Evolutionary conservation across 2,113 vertebrate species (phyloP), one percentile per base, ranked within the genome.

Genomic region (Phylloscopus trochilus): DNA sequence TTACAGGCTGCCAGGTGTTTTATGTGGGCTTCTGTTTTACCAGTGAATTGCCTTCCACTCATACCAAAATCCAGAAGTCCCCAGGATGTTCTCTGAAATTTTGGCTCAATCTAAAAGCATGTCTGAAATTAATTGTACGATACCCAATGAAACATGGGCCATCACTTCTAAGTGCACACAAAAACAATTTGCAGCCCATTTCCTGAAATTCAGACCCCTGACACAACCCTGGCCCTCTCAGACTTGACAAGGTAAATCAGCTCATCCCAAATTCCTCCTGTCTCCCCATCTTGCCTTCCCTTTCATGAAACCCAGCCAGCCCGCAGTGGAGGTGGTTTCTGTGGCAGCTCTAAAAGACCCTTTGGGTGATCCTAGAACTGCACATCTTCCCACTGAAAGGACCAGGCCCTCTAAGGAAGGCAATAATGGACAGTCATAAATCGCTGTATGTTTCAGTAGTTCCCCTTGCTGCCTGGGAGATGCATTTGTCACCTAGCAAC

Each of bases 401-500:
- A 64, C 8, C 13, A 27, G 30, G 39, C 41, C 52, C 72, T 78
- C 81, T 74, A 86, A 72, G 47, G 56, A 64, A 62, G 74, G 52
- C 44, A 1, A 30, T 86, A 92, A 94, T 94, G 93, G 95, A 37
- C 79, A 86, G 52, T 81, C 64, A 74, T 52, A 94, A 93, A 93
- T 86, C 67, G 73, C 90, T 49, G 17, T 72, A 11, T 44, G 76
- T 91, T 87, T 53, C 16, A 3, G 47, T 56, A 49, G 82, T 23
- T 60, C 67, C 68, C 12, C 0, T 41, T 35, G 85, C 90, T 92
- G 83, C 49, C 80, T 75, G 95, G 44, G 68, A 93, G 88, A 90
- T 90, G 85, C 88, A 96, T 94, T 94, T 95, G 76, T 96, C 95
- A 97, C 95, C 94, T 96, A 94, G 94, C 95, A 97, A 95, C 92